Evolutionary conservation across 2,888 invertebrate genomes (phyloP), one percentile per base, ranked within the genome.

Genomic region (Agrotis ipsilon): DNA sequence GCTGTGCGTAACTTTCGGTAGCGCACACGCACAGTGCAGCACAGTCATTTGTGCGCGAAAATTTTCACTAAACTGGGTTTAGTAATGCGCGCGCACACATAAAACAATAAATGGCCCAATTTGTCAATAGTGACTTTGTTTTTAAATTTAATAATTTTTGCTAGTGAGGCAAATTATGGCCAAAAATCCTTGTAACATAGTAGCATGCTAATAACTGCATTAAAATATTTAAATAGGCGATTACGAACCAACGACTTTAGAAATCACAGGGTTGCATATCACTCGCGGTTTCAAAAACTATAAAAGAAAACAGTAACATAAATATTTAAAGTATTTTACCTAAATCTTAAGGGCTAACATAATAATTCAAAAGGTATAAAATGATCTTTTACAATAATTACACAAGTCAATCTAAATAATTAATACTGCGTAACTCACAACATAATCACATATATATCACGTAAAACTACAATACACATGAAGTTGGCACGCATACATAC

Each of bases 391-490:
- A 70, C 43, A 60, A 55, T 46, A 59, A 58, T 61, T 24, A 66
- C 49, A 65, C 32, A 77, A 55, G 39, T 52, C 46, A 75, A 67
- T 67, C 49, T 72, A 76, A 61, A 52, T 71, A 73, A 66, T 70
- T 75, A 81, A 82, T 82, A 86, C 84, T 80, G 82, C 64, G 52
- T 84, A 80, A 72, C 75, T 80, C 82, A 85, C 80, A 82, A 77
- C 68, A 60, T 63, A 73, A 80, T 85, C 80, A 82, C 75, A 76
- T 68, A 58, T 24, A 58, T 71, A 58, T 57, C 49, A 59, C 62
- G 24, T 65, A 72, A 55, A 61, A 65, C 54, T 82, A 84, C 59
- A 58, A 27, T 62, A 63, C 49, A 64, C 27, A 48, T 59, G 19
- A 71, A 51, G 11, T 84, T 80, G 82, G 82, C 80, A 80, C 74